phyloP scores from a whole-genome alignment of 2,113 vertebrate species.

The Aldabrachelys gigantea region DNA sequence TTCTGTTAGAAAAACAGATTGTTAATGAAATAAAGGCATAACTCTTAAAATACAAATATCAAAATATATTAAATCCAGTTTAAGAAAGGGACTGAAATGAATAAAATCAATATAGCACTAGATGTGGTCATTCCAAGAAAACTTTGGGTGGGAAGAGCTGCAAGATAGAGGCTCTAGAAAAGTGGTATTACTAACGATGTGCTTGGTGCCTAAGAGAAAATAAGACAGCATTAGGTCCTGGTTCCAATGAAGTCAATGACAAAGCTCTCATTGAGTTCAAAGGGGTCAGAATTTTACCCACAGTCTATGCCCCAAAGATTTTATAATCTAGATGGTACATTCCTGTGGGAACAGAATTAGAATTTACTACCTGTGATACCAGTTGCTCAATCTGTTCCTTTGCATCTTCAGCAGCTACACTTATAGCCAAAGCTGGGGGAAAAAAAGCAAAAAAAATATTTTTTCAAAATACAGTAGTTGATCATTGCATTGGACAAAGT shows the following conservation, averaged over 20 bases:
- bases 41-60: background rate
- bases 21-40: background rate
- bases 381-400: constrained; percentile 60
- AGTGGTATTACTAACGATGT: background rate
- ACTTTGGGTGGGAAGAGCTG: background rate
- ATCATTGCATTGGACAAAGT: constrained; percentile 34
- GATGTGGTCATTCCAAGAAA: background rate
- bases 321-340: background rate
- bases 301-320: background rate
- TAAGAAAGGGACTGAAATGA: background rate
- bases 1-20: background rate
- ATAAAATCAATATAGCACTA: background rate
- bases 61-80: fast-evolving
- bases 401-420: constrained; percentile 60
- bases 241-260: background rate
- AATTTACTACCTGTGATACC: constrained; percentile 75
- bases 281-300: constrained; percentile 2
- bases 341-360: background rate
- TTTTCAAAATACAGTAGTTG: constrained; percentile 41
- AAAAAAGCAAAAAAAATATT: constrained; percentile 39
- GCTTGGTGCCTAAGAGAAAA: background rate
- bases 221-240: background rate
- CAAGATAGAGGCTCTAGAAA: background rate
- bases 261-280: constrained; percentile 5
- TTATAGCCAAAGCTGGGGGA: constrained; percentile 65